phyloP scores from a whole-genome alignment of 2,888 invertebrate species.

The Sepiola atlantica region DNA sequence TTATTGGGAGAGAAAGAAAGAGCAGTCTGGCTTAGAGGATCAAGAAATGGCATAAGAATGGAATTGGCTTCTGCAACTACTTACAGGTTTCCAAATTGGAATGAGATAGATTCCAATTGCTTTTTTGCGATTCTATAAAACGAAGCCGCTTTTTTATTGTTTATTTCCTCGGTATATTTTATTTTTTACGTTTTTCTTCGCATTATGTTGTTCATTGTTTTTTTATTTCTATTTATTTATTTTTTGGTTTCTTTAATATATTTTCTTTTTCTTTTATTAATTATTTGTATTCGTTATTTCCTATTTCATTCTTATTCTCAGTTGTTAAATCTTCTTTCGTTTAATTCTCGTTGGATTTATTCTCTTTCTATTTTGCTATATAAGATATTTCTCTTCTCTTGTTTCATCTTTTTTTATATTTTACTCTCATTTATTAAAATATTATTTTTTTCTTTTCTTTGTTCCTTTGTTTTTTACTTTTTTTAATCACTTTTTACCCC shows the following conservation, averaged over 20 bases:
- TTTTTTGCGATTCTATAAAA: not conserved
- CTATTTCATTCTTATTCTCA: not conserved
- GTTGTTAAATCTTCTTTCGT: not conserved
- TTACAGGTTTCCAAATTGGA: constrained; percentile 19
- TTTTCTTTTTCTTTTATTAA: not conserved
- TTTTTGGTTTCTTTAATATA: not conserved
- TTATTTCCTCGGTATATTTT: not conserved
- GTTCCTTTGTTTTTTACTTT: too few species aligned
- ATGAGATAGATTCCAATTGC: constrained; percentile 32
- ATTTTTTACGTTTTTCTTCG: not conserved
- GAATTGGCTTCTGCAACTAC: not conserved
- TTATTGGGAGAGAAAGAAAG: not conserved
- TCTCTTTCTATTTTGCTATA: not conserved
- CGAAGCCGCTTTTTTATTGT: not conserved
- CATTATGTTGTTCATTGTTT: not conserved
- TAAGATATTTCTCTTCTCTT: not conserved
- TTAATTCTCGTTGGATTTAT: not conserved
- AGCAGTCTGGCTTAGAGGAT: not conserved
- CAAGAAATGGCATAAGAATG: not conserved
- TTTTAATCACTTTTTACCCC: too few species aligned
- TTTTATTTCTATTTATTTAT: not conserved
- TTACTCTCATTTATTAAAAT: not conserved
- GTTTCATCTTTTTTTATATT: not conserved
- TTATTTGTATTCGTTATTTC: not conserved
- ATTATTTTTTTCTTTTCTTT: not conserved